Evolutionary conservation across 2,888 invertebrate species (phyloP), one percentile per base, ranked within the genome.

Genomic region (Temnothorax unifasciatus): DNA sequence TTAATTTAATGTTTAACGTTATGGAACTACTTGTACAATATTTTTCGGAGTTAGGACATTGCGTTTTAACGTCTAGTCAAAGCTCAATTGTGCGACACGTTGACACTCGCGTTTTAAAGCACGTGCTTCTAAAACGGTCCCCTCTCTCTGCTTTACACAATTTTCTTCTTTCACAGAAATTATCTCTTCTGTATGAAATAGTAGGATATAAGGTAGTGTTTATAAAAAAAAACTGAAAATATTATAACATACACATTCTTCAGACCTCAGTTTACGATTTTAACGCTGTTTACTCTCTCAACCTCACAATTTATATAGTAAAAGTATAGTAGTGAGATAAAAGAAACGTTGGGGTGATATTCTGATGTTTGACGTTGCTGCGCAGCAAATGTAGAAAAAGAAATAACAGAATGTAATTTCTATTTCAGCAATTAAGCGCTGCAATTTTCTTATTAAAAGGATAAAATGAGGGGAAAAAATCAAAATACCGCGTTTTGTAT

Each of bases 1-100:
- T 18, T 2, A 18, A 18, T 50, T 50, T 50, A 50, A 18, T 18
- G 18, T 50, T 50, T 18, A 13, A 50, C 5, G 2, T 50, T 18
- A 50, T 50, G 18, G 8, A 50, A 50, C 18, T 50, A 50, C 6
- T 50, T 18, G 50, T 50, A 50, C 18, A 50, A 13, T 44, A 13
- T 50, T 50, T 47, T 13, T 47, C 47, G 0, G 15, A 18, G 50
- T 50, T 50, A 15, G 15, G 5, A 6, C 6, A 6, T 18, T 50
- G 18, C 50, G 18, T 59, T 82, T 76, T 81, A 76, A 64, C 1
- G 18, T 41, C 41, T 64, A 21, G n/a, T n/a, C 38, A 41, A 38
- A 59, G 41, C 5, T 21, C n/a, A 25, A 11, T 11, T 34, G 18
- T 18, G 15, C 21, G 21, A 66, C 4, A 41, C 41, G 25, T 38